phyloP scores from a whole-genome alignment of 2,113 vertebrate species.

The Dolichotis patagonum region DNA sequence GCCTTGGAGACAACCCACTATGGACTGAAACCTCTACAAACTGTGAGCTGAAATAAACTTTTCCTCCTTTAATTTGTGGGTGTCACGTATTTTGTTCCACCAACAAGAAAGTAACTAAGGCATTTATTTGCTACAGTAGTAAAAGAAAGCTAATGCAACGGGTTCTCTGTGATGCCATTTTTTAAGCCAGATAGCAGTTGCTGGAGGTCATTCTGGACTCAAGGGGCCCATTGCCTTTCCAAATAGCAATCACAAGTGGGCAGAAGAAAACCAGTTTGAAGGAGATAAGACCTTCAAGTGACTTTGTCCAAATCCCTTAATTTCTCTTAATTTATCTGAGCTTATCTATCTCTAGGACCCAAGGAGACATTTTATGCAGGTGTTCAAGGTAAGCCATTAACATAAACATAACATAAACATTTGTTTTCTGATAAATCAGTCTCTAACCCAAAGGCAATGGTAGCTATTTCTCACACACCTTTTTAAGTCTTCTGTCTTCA shows the following conservation, averaged over 20 bases:
- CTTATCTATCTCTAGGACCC: neutral
- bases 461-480: conserved; percentile 38
- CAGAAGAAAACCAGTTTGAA: neutral
- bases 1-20: neutral
- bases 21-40: neutral
- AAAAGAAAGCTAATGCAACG: neutral
- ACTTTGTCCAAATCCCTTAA: conserved; percentile 18
- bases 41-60: neutral
- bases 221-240: neutral
- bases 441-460: neutral
- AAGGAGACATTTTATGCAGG: conserved; percentile 15
- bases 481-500: neutral
- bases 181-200: neutral
- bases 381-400: neutral
- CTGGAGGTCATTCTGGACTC: neutral
- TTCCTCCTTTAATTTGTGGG: neutral
- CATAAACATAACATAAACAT: neutral
- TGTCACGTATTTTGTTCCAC: neutral
- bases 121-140: neutral
- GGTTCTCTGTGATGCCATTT: neutral
- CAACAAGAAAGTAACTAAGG: neutral
- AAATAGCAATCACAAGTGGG: neutral
- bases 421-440: conserved; percentile 8
- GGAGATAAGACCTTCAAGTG: neutral
- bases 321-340: neutral